phyloP scores from a whole-genome alignment of 1,140 invertebrate genomes.

The Megalopta genalis region DNA sequence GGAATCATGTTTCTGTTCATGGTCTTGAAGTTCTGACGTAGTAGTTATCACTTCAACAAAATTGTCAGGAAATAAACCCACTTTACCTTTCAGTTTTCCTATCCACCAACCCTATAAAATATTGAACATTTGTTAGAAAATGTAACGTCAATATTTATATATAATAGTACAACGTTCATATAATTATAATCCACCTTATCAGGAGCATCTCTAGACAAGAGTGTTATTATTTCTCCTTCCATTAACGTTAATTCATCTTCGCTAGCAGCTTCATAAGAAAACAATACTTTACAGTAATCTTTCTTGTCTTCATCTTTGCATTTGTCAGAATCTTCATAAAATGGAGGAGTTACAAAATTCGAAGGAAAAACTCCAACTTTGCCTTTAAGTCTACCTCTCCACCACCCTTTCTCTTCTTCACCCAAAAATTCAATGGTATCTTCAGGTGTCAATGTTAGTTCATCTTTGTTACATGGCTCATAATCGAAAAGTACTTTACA shows the following conservation, averaged over 20 bases:
- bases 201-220: conserved; percentile 92
- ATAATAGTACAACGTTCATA: background rate
- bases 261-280: conserved; percentile 94
- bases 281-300: conserved; percentile 92
- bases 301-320: conserved; percentile 72
- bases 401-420: conserved; percentile 95
- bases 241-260: conserved; percentile 95
- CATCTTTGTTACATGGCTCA: conserved; percentile 94
- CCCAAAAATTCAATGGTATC: conserved; percentile 93
- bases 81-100: conserved; percentile 92
- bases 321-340: conserved; percentile 62
- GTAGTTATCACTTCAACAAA: conserved; percentile 88
- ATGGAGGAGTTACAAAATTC: conserved; percentile 89
- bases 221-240: conserved; percentile 94
- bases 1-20: conserved; percentile 66
- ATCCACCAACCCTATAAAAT: conserved; percentile 92
- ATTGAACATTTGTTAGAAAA: background rate
- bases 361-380: conserved; percentile 94
- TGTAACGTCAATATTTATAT: background rate
- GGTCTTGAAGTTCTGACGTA: conserved; percentile 65
- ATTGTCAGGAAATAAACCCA: conserved; percentile 98
- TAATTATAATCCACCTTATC: conserved; percentile 83
- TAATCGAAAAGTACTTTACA: conserved; percentile 95
- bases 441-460: conserved; percentile 90
- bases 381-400: conserved; percentile 88